phyloP scores from a whole-genome alignment of 2,113 vertebrate species.

The Salvelinus fontinalis region DNA sequence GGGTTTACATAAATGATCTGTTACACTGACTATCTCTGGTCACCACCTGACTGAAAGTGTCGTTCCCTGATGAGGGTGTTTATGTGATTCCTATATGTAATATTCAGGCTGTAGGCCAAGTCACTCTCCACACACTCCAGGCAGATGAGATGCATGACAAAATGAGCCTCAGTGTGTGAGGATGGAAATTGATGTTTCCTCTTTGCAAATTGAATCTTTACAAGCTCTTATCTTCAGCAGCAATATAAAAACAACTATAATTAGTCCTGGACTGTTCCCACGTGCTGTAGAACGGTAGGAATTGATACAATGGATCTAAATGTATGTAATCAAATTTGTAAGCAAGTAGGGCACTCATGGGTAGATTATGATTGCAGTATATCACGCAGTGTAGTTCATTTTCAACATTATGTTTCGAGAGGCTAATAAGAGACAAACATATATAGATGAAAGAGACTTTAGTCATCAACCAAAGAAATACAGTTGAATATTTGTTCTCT shows the following conservation, averaged over 20 bases:
- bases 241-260: conserved; percentile 31
- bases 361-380: not conserved
- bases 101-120: conserved; percentile 14
- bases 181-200: conserved; percentile 36
- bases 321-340: conserved; percentile 23
- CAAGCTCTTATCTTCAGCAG: conserved; percentile 30
- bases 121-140: conserved; percentile 14
- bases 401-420: no score
- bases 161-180: conserved; percentile 29
- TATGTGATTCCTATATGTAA: conserved; percentile 4
- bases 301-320: conserved; percentile 29
- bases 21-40: not conserved
- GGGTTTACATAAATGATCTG: not conserved
- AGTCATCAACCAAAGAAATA: not conserved
- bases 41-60: conserved; percentile 2
- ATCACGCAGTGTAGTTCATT: not conserved
- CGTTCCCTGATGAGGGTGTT: not conserved
- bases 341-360: conserved; percentile 16
- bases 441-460: conserved; percentile 4
- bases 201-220: conserved; percentile 49
- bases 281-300: conserved; percentile 24
- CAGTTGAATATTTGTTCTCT: no score
- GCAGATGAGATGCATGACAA: conserved; percentile 24
- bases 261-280: conserved; percentile 25
- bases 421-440: not conserved